Evolutionary conservation across 2,888 invertebrate species (phyloP).

Genomic region (Acanthococcus lagerstroemiae): DNA sequence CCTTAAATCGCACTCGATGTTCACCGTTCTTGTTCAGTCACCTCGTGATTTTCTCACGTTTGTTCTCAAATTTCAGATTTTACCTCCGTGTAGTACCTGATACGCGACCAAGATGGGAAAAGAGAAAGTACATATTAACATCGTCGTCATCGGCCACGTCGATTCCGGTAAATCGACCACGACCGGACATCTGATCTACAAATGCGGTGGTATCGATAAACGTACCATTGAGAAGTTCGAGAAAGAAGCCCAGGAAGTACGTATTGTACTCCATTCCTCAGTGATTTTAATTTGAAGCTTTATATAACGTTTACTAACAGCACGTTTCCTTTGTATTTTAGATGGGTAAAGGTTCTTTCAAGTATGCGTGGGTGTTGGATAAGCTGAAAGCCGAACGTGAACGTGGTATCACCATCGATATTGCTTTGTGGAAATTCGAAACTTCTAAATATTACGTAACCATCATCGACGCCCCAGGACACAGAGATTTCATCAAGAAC

Average conservation of each 20-base stretch:
- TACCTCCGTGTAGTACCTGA: too few relatives aligned
- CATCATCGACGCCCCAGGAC: conserved; percentile 99
- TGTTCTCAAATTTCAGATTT: background rate
- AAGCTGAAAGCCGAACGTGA: conserved; percentile 99
- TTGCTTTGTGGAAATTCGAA: conserved; percentile 97
- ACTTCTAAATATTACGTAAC: conserved; percentile 92
- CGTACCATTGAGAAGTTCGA: conserved; percentile 99
- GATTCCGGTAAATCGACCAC: conserved; percentile 97
- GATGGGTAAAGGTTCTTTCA: conserved; percentile 99
- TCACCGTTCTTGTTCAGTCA: background rate
- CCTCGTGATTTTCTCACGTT: conserved; percentile 11
- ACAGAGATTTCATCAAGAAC: conserved; percentile 99
- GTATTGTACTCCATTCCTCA: too few relatives aligned
- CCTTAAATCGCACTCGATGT: too few relatives aligned
- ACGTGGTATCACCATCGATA: conserved; percentile 99
- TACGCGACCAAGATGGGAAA: conserved; percentile 80
- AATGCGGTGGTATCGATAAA: conserved; percentile 99
- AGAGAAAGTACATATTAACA: conserved; percentile 97
- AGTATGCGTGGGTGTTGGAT: conserved; percentile 99
- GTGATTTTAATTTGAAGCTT: too few relatives aligned
- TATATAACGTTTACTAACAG: background rate
- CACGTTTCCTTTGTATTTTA: conserved; percentile 37
- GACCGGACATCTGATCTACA: conserved; percentile 98
- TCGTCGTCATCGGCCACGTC: conserved; percentile 97
- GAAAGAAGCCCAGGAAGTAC: conserved; percentile 90